These are phyloP conservation scores for Calephelis nemesis DNA, from an alignment of 1,140 invertebrate genomes.

Conservation along the genomic window DNA sequence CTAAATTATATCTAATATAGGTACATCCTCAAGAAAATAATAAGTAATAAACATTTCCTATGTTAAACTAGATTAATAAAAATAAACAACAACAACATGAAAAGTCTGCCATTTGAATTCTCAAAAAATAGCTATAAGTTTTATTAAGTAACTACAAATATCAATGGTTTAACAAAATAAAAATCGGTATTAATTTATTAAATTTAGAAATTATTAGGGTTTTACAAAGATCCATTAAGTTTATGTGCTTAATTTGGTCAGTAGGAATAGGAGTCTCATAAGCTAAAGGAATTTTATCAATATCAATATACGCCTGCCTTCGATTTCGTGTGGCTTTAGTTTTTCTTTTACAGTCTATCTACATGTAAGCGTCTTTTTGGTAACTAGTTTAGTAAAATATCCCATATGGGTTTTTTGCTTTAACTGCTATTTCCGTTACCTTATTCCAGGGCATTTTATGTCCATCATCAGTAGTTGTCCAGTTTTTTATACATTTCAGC, in stretches of 20 bases:
- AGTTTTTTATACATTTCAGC: slow-evolving; percentile 10
- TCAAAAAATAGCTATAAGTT: neutral
- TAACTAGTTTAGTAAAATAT: slow-evolving; percentile 16
- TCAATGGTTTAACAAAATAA: neutral
- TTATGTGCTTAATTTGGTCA: slow-evolving; percentile 24
- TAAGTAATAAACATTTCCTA: too few species aligned
- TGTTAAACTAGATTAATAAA: neutral
- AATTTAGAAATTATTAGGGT: slow-evolving; percentile 16
- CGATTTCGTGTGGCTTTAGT: slow-evolving; percentile 20
- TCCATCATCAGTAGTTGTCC: slow-evolving; percentile 23
- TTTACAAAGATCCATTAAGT: slow-evolving; percentile 24
- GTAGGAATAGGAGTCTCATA: slow-evolving; percentile 13
- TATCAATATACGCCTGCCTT: neutral
- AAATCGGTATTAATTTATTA: slow-evolving; percentile 18
- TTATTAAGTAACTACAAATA: too few species aligned
- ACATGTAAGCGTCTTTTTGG: slow-evolving; percentile 15
- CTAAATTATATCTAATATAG: too few species aligned
- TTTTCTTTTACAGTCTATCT: slow-evolving; percentile 21
- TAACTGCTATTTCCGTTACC: slow-evolving; percentile 20
- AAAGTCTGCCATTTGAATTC: neutral
- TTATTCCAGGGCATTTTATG: slow-evolving; percentile 23
- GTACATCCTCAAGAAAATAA: too few species aligned
- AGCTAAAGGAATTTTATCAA: slow-evolving; percentile 16
- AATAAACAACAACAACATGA: neutral
- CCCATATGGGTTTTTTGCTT: slow-evolving; percentile 1